A percentile compares a stretch with the other conserved stretches of the same genome.
These are phyloP conservation scores for Melanotaenia nigrans DNA, from an alignment of 2,797 vertebrate genomes.

Conservation along the genomic window DNA sequence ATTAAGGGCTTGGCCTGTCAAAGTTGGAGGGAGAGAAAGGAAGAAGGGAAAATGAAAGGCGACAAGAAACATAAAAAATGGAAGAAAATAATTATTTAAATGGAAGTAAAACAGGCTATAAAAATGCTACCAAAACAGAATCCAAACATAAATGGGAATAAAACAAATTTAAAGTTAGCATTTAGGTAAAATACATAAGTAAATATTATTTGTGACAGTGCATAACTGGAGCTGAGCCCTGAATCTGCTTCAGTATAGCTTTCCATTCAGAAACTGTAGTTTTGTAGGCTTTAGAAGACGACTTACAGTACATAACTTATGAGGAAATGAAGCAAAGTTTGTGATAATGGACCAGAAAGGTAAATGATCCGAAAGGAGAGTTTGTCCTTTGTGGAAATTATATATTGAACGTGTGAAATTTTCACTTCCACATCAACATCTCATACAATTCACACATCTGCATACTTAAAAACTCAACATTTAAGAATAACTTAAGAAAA, in stretches of 20 bases:
- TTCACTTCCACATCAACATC: background rate
- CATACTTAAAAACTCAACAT: too few relatives aligned
- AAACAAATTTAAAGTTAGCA: background rate
- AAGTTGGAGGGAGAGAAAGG: background rate
- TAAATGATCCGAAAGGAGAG: background rate
- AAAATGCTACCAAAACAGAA: background rate
- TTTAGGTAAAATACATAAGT: too few relatives aligned
- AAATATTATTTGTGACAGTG: too few relatives aligned
- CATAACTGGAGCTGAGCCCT: too few relatives aligned
- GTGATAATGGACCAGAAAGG: background rate
- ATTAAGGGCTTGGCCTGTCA: conserved; percentile 70
- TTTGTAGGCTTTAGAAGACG: background rate
- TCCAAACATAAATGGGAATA: background rate
- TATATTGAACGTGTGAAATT: background rate
- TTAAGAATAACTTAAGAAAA: too few relatives aligned
- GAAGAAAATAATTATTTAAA: background rate
- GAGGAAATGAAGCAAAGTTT: conserved; percentile 5
- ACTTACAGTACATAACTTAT: background rate
- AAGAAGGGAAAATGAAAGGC: too few relatives aligned
- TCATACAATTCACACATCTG: background rate
- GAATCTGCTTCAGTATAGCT: conserved; percentile 4
- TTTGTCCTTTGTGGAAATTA: background rate
- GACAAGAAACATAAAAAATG: background rate
- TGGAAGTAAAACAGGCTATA: background rate
- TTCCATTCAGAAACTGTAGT: background rate